Evolutionary conservation across 2,113 vertebrate genomes (phyloP).

Genomic region (Apodemus speciosus): DNA sequence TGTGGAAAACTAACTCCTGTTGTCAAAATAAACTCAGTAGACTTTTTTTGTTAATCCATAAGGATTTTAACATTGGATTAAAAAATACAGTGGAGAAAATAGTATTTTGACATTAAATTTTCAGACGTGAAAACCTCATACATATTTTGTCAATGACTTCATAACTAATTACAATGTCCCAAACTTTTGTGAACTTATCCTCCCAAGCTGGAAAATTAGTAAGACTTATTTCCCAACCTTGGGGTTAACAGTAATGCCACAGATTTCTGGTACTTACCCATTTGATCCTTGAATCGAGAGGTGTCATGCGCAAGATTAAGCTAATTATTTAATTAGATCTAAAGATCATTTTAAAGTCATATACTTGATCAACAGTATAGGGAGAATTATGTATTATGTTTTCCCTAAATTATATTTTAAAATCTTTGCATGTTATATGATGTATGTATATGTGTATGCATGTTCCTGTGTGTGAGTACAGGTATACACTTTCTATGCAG

Average conservation of each 20-base stretch:
- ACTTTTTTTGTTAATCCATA: constrained; percentile 4
- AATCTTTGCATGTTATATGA: too few species aligned
- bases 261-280: neutral
- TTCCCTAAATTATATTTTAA: neutral
- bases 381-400: neutral
- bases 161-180: constrained; percentile 15
- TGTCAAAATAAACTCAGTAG: constrained; percentile 56
- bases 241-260: neutral
- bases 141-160: constrained; percentile 18
- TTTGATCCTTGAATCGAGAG: constrained; percentile 52
- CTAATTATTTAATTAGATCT: neutral
- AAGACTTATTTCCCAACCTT: constrained; percentile 37
- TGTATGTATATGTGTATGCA: neutral
- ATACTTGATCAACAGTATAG: neutral
- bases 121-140: constrained; percentile 26
- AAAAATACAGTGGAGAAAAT: constrained; percentile 56
- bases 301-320: constrained; percentile 51
- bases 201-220: constrained; percentile 32
- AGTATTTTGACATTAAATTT: constrained; percentile 49
- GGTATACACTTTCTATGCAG: neutral
- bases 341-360: neutral
- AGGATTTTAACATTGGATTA: constrained; percentile 45
- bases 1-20: constrained; percentile 46
- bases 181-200: constrained; percentile 23
- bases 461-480: neutral